Conservation (phyloP, 1,140 invertebrate genomes). For the Cherax destructor region DNA sequence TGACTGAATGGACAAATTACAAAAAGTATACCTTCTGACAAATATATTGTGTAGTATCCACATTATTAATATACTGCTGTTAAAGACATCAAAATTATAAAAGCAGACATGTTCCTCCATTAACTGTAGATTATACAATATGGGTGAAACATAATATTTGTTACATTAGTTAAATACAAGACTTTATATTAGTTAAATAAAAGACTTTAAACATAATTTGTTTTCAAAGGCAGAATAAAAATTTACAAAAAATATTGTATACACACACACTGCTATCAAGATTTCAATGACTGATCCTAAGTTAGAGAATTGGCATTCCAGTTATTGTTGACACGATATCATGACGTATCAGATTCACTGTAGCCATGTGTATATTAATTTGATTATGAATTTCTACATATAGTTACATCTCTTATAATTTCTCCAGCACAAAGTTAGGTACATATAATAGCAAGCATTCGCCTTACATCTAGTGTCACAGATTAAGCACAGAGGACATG, state of each 20-base stretch:
- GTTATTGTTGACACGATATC: neutral
- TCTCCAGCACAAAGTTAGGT: neutral
- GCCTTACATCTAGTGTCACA: conserved; percentile 15
- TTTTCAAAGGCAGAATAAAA: neutral
- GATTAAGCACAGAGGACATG: conserved; percentile 7
- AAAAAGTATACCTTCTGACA: neutral
- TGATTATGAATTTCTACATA: neutral
- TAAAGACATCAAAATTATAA: neutral
- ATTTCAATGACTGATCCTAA: neutral
- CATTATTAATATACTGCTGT: neutral
- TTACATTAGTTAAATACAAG: neutral
- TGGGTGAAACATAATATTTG: neutral
- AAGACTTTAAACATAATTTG: too few relatives aligned
- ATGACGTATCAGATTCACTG: neutral
- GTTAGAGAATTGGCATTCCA: neutral
- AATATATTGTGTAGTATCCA: neutral
- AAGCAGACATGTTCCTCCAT: neutral
- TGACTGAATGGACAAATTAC: conserved; percentile 37
- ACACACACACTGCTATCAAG: neutral
- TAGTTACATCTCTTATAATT: neutral
- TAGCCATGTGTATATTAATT: neutral
- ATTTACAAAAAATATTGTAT: neutral
- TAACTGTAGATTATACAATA: neutral
- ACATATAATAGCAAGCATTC: conserved; percentile 1
- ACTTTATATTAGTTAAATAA: neutral